phyloP scores from a whole-genome alignment of 2,113 vertebrate species.

The Climacteris rufus region DNA sequence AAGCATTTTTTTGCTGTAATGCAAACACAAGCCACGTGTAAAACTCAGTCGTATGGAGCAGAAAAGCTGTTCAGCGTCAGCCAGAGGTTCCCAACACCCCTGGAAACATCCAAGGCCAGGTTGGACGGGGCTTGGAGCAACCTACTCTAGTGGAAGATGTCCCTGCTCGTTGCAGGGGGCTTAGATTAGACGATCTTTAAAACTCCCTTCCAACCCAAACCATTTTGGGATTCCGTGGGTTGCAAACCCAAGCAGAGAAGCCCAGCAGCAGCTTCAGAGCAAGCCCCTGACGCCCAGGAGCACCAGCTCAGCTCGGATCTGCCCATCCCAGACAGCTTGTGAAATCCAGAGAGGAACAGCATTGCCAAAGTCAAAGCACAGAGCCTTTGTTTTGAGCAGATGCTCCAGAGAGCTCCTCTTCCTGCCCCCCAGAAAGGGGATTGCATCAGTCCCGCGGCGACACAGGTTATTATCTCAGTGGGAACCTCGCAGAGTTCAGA shows the following conservation, averaged over 20 bases:
- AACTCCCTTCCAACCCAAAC: background rate
- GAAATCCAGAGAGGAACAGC: background rate
- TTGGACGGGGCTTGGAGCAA: background rate
- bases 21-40: rapidly evolving
- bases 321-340: background rate
- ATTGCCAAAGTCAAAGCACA: background rate
- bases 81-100: background rate
- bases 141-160: background rate
- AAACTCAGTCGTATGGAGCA: background rate
- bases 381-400: background rate
- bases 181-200: too few relatives aligned
- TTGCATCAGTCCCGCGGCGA: background rate
- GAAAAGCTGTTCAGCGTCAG: background rate
- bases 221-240: background rate
- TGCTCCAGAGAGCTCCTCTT: background rate
- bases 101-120: background rate
- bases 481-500: background rate
- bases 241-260: background rate
- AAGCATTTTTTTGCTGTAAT: background rate
- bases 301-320: background rate
- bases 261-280: background rate
- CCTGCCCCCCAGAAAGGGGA: background rate
- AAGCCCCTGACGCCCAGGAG: background rate
- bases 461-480: background rate
- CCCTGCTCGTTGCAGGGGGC: background rate